Evolutionary conservation across 2,113 vertebrate genomes (phyloP).

Genomic region (Tamias sibiricus): DNA sequence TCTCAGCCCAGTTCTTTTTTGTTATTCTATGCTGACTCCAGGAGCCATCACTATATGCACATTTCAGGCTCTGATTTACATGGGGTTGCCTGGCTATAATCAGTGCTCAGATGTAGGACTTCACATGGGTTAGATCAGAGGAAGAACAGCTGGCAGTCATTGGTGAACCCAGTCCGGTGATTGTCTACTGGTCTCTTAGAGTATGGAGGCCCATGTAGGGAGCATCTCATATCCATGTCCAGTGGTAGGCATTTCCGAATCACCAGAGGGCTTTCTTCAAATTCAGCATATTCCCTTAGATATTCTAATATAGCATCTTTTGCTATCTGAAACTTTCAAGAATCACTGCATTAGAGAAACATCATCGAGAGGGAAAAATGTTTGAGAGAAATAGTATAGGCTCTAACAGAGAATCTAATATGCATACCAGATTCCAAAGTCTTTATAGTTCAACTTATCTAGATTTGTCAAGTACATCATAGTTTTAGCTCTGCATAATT

Average conservation of each 20-base stretch:
- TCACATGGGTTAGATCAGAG: neutral
- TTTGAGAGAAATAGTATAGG: neutral
- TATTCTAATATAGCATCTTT: neutral
- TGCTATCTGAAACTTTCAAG: neutral
- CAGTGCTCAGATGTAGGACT: neutral
- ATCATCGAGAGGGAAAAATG: neutral
- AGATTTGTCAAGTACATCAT: neutral
- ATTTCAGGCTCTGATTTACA: neutral
- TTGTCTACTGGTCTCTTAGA: neutral
- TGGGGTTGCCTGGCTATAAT: neutral
- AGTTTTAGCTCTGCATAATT: neutral
- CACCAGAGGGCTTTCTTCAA: neutral
- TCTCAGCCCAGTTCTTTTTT: neutral
- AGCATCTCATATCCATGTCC: neutral
- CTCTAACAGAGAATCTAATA: neutral
- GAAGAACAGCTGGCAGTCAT: neutral
- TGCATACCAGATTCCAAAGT: neutral
- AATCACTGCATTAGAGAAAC: neutral
- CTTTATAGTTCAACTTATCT: neutral
- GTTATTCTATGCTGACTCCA: neutral
- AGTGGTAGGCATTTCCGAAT: neutral
- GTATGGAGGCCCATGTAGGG: neutral
- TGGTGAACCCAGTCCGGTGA: accelerated
- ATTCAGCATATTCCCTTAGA: neutral
- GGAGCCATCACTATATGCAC: neutral